These are phyloP conservation scores for Lepisosteus oculatus DNA, from an alignment of 2,113 vertebrate genomes.

Conservation along the genomic window DNA sequence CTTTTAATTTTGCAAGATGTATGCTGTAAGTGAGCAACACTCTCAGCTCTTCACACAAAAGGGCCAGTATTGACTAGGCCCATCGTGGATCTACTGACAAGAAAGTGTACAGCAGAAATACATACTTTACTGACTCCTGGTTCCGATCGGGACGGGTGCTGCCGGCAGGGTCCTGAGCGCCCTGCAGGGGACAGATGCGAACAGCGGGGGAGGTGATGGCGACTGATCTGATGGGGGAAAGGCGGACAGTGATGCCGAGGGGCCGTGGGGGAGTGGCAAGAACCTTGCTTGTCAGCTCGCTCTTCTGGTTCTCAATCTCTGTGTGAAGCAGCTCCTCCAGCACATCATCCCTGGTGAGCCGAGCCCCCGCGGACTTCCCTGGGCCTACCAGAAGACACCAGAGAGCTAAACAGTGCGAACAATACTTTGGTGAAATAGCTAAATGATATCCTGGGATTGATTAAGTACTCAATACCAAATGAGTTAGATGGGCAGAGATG, in stretches of 20 bases:
- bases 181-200: slow-evolving; percentile 34
- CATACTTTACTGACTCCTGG: no score
- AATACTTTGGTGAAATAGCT: not conserved
- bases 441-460: no score
- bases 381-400: slow-evolving; percentile 55
- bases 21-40: no score
- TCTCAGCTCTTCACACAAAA: no score
- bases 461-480: no score
- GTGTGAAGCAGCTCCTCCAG: slow-evolving; percentile 59
- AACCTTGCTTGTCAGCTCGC: slow-evolving; percentile 43
- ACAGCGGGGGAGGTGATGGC: no score
- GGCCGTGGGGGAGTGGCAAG: slow-evolving; percentile 54
- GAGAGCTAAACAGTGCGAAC: not conserved
- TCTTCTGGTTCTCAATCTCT: slow-evolving; percentile 48
- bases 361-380: slow-evolving; percentile 31
- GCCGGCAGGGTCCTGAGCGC: slow-evolving; percentile 29
- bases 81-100: no score
- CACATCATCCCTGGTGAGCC: slow-evolving; percentile 38
- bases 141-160: no score
- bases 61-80: no score
- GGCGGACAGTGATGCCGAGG: slow-evolving; percentile 24
- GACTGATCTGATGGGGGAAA: not conserved
- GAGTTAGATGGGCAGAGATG: no score
- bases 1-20: no score
- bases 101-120: no score